Percentiles rank a stretch among this genome's conserved stretches.
phyloP scores from a whole-genome alignment of 2,888 invertebrate species.

The Pyrrhosoma nymphula region DNA sequence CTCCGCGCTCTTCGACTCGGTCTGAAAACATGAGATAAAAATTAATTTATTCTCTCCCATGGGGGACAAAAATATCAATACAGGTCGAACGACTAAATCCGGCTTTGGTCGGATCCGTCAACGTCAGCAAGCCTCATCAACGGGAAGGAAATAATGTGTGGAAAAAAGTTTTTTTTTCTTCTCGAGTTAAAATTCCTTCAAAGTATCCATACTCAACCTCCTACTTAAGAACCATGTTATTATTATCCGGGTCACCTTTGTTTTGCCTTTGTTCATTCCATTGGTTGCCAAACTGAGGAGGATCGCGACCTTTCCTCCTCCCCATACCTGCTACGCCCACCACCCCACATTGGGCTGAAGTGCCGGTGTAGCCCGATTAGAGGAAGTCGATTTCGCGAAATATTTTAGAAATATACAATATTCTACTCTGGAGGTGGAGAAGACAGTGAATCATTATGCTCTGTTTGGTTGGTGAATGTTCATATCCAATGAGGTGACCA shows the following conservation, averaged over 20 bases:
- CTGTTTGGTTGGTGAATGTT: too few relatives aligned
- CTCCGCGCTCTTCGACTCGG: not conserved
- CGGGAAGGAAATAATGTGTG: not conserved
- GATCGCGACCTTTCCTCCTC: not conserved
- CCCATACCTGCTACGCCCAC: not conserved
- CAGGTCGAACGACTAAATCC: slow-evolving; percentile 35
- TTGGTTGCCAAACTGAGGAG: slow-evolving; percentile 2
- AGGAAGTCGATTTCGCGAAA: too few relatives aligned
- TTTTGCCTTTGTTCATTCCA: slow-evolving; percentile 25
- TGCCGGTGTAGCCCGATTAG: too few relatives aligned
- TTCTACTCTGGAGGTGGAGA: too few relatives aligned
- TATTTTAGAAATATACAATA: too few relatives aligned
- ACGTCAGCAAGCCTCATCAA: slow-evolving; percentile 14
- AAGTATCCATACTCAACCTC: not conserved
- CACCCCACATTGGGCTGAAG: too few relatives aligned
- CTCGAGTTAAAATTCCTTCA: not conserved
- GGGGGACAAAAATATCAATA: not conserved
- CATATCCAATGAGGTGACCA: too few relatives aligned
- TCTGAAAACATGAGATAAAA: slow-evolving; percentile 25
- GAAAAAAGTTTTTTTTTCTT: not conserved
- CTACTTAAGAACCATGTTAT: not conserved
- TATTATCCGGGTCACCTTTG: slow-evolving; percentile 24
- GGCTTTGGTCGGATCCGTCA: not conserved
- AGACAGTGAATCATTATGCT: too few relatives aligned
- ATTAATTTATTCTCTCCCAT: slow-evolving; percentile 14